Conservation (phyloP, 2,888 invertebrate species). For the Fragum fragum region DNA sequence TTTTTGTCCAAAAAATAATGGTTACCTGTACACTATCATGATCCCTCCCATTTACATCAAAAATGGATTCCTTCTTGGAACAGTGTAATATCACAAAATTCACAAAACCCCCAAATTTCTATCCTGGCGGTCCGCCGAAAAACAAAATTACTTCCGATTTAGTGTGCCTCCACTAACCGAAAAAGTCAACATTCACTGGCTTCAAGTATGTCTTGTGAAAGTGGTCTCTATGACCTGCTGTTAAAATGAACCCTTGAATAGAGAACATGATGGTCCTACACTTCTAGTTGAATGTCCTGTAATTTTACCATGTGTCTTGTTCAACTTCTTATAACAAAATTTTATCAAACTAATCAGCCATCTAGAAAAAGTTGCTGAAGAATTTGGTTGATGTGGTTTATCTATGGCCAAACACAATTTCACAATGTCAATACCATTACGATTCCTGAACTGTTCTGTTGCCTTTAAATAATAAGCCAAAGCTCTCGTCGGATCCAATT, state of each 20-base stretch:
- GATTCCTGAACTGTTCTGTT: constrained; percentile 2
- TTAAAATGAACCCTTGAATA: constrained; percentile 28
- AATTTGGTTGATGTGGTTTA: constrained; percentile 5
- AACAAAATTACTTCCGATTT: neutral
- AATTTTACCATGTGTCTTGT: too few relatives aligned
- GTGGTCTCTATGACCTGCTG: constrained; percentile 18
- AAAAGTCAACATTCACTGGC: neutral
- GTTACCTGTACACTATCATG: neutral
- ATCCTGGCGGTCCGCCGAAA: constrained; percentile 7
- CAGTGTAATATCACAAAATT: neutral
- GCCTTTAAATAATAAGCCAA: constrained; percentile 9
- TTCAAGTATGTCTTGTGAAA: constrained; percentile 16
- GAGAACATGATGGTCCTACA: constrained; percentile 35
- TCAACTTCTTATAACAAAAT: too few relatives aligned
- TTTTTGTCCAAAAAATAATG: neutral
- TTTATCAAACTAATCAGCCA: too few relatives aligned
- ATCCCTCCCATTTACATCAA: constrained; percentile 15
- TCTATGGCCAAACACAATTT: constrained; percentile 24
- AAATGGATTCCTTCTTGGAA: neutral
- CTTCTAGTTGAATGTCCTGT: constrained; percentile 31
- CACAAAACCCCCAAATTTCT: neutral
- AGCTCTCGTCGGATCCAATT: neutral
- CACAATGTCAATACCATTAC: neutral
- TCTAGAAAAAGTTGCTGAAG: constrained; percentile 11
- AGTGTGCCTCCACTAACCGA: constrained; percentile 9